phyloP scores from a whole-genome alignment of 2,888 invertebrate species.

The Erebia aethiops region DNA sequence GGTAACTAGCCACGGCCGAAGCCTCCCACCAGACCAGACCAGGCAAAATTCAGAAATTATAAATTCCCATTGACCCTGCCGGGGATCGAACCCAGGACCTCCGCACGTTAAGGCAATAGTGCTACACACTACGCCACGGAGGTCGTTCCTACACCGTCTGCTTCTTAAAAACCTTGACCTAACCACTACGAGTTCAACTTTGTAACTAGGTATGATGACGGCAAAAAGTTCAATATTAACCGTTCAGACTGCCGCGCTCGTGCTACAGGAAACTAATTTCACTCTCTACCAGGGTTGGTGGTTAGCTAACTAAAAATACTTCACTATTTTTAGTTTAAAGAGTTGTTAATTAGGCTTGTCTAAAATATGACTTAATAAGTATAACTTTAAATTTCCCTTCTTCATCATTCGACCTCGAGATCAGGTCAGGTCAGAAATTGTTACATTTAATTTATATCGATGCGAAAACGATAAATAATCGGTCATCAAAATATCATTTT shows the following conservation, averaged over 20 bases:
- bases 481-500: no score
- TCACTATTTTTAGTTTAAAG: not conserved
- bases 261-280: slow-evolving; percentile 71
- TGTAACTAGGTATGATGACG: slow-evolving; percentile 47
- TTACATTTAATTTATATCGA: not conserved
- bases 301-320: not conserved
- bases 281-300: slow-evolving; percentile 57
- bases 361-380: no score
- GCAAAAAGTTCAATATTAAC: slow-evolving; percentile 54
- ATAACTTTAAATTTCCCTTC: no score
- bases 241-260: slow-evolving; percentile 17
- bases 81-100: no score
- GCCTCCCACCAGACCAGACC: no score
- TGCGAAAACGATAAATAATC: not conserved
- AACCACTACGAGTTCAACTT: slow-evolving; percentile 52
- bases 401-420: not conserved
- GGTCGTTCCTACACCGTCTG: not conserved
- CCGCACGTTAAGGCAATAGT: no score
- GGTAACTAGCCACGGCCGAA: no score
- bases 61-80: no score
- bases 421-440: not conserved
- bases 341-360: not conserved
- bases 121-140: no score
- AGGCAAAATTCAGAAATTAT: no score
- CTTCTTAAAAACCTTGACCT: slow-evolving; percentile 55